These are phyloP conservation scores for Entomobrya proxima DNA, from an alignment of 2,888 invertebrate genomes.

Conservation along the genomic window DNA sequence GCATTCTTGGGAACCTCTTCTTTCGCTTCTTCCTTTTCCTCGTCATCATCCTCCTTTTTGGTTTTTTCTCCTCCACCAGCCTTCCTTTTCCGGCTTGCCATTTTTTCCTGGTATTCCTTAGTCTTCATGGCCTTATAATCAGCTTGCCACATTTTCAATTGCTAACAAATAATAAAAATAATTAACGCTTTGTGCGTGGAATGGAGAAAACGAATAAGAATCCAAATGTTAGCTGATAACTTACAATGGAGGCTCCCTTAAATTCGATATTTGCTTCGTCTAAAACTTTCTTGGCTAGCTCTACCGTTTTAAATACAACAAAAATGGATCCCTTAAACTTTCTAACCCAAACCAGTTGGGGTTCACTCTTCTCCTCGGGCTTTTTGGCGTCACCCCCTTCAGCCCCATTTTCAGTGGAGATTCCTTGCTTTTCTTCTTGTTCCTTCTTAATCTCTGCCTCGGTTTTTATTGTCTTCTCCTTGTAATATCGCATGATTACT, in stretches of 20 bases:
- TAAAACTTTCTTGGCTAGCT: slow-evolving; percentile 88
- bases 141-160: slow-evolving; percentile 78
- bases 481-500: slow-evolving; percentile 81
- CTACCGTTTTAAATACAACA: slow-evolving; percentile 88
- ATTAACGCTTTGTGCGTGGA: background rate
- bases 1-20: slow-evolving; percentile 83
- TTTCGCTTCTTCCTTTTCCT: slow-evolving; percentile 53
- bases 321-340: slow-evolving; percentile 95
- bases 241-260: slow-evolving; percentile 44
- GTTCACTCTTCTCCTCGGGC: slow-evolving; percentile 76
- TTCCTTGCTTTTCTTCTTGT: slow-evolving; percentile 39
- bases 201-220: background rate
- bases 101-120: slow-evolving; percentile 76
- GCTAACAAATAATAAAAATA: slow-evolving; percentile 77
- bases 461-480: slow-evolving; percentile 80
- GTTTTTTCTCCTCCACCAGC: slow-evolving; percentile 72
- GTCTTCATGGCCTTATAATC: slow-evolving; percentile 76
- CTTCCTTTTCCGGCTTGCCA: slow-evolving; percentile 75
- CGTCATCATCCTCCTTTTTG: slow-evolving; percentile 74
- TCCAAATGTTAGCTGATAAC: background rate
- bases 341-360: slow-evolving; percentile 78
- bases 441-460: slow-evolving; percentile 50
- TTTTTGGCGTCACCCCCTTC: slow-evolving; percentile 15
- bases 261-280: slow-evolving; percentile 83
- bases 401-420: slow-evolving; percentile 15